phyloP scores from a whole-genome alignment of 2,888 invertebrate species.

The Tipula helvola region DNA sequence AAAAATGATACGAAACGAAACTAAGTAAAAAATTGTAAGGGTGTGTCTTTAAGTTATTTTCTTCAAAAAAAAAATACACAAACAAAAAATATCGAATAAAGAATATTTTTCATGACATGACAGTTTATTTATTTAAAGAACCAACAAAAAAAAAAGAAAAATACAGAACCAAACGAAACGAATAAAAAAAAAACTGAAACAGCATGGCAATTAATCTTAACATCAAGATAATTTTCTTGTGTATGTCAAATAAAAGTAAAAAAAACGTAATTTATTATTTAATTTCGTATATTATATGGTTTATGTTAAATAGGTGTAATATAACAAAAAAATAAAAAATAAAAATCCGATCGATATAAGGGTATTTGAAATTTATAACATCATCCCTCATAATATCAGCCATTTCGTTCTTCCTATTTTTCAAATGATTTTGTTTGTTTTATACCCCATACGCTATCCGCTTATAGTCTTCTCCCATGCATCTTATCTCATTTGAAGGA shows the following conservation, averaged over 20 bases:
- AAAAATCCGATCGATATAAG: not conserved
- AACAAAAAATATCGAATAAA: not conserved
- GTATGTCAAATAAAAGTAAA: constrained; percentile 7
- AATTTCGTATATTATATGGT: not conserved
- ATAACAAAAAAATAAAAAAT: not conserved
- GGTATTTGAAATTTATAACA: not conserved
- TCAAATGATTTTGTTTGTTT: not conserved
- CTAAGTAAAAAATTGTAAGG: not conserved
- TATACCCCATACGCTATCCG: not conserved
- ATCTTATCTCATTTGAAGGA: not conserved
- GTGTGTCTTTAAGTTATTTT: not conserved
- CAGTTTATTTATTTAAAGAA: not conserved
- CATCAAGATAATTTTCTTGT: constrained; percentile 10
- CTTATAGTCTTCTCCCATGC: not conserved
- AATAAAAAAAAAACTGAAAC: not conserved
- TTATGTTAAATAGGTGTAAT: constrained; percentile 4
- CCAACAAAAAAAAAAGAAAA: not conserved
- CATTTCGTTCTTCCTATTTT: not conserved
- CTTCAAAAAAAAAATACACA: not conserved
- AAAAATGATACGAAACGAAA: not conserved
- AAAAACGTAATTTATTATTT: not conserved
- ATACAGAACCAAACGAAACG: not conserved
- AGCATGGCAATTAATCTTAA: constrained; percentile 8
- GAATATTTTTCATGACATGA: not conserved
- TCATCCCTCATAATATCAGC: not conserved